These are phyloP conservation scores for Charadrius vociferus DNA, from an alignment of 2,113 vertebrate genomes.

Conservation along the genomic window DNA sequence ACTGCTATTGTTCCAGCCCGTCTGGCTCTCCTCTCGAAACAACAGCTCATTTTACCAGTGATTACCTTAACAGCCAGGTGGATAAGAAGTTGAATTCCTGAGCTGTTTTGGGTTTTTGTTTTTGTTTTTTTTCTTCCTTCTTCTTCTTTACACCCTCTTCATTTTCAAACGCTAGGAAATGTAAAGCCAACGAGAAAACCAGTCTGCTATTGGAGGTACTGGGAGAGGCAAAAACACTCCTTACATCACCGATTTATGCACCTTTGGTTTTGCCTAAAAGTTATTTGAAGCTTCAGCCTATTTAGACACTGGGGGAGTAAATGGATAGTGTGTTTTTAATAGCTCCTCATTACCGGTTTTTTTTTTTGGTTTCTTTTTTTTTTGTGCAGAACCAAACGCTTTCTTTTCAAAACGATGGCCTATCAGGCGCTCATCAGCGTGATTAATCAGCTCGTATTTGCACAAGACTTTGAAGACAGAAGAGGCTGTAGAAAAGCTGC, in stretches of 20 bases:
- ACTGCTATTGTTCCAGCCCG: conserved; percentile 19
- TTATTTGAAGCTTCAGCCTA: neutral
- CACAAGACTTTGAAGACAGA: neutral
- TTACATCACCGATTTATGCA: neutral
- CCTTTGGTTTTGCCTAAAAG: neutral
- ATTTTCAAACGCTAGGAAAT: neutral
- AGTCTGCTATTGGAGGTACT: neutral
- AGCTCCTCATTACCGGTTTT: neutral
- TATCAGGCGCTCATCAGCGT: neutral
- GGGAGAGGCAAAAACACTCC: neutral
- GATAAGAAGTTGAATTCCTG: conserved; percentile 42
- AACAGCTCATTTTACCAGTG: neutral
- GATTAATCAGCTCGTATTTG: conserved; percentile 19
- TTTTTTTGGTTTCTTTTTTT: neutral
- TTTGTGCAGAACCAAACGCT: neutral
- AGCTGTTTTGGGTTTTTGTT: neutral
- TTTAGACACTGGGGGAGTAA: neutral
- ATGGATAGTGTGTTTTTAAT: neutral
- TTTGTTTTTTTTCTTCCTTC: neutral
- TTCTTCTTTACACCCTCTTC: neutral
- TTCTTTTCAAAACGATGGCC: neutral
- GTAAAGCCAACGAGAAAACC: neutral
- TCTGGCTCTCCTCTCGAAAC: conserved; percentile 33
- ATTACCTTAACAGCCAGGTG: conserved; percentile 32
- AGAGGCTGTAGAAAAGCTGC: neutral